Evolutionary conservation across 2,113 vertebrate species (phyloP).

Genomic region (Zonotrichia leucophrys): DNA sequence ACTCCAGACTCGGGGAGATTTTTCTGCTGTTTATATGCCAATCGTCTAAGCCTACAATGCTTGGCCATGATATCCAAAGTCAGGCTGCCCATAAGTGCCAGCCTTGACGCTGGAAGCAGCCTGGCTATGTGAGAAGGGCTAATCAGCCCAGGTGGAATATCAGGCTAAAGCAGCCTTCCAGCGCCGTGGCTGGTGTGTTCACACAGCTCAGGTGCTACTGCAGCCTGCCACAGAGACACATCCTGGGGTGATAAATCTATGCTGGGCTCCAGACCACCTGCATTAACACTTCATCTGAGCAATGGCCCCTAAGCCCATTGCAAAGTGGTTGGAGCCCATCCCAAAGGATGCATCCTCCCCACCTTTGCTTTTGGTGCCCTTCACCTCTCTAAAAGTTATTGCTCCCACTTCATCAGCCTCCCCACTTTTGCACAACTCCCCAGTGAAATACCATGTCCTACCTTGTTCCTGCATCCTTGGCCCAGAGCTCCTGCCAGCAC

Average conservation of each 20-base stretch:
- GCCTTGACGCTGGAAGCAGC: background rate
- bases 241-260: background rate
- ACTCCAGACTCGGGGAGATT: background rate
- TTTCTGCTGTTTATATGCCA: background rate
- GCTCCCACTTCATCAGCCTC: background rate
- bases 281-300: background rate
- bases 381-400: background rate
- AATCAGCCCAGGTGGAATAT: background rate
- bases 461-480: background rate
- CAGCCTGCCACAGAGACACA: background rate
- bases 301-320: background rate
- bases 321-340: background rate
- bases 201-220: conserved; percentile 3
- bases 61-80: background rate
- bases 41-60: background rate
- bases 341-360: background rate
- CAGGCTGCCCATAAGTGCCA: background rate
- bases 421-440: background rate
- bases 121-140: background rate
- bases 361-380: background rate
- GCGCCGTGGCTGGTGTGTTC: accelerated
- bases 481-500: background rate
- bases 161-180: background rate
- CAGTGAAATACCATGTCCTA: background rate
- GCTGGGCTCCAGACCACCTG: background rate